These are phyloP conservation scores for Anniella stebbinsi DNA, from an alignment of 2,797 vertebrate genomes.

Conservation along the genomic window DNA sequence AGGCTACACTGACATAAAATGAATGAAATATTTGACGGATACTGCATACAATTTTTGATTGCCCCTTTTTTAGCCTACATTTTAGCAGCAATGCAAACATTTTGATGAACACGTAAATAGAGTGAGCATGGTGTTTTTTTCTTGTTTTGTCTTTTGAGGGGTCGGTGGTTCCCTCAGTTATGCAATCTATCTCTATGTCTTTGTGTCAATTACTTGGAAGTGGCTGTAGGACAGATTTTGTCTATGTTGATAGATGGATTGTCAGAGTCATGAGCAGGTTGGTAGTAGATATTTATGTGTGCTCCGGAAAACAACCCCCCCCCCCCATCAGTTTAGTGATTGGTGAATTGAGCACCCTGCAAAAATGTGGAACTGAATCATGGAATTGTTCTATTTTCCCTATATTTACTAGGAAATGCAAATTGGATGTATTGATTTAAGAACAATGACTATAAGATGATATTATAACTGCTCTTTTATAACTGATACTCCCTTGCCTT, in stretches of 20 bases:
- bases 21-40: not conserved
- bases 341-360: conserved; percentile 54
- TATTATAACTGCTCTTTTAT: not conserved
- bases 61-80: conserved; percentile 15
- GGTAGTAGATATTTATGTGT: conserved; percentile 63
- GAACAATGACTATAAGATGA: conserved; percentile 32
- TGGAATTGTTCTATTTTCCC: not conserved
- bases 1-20: not conserved
- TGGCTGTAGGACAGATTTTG: conserved; percentile 65
- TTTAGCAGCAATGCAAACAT: conserved; percentile 29
- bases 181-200: conserved; percentile 66
- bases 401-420: not conserved
- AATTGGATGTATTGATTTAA: not conserved
- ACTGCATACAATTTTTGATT: conserved; percentile 3
- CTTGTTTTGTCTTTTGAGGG: conserved; percentile 5
- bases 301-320: conserved; percentile 2
- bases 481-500: not conserved
- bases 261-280: conserved; percentile 63
- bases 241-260: conserved; percentile 66
- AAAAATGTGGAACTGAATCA: conserved; percentile 12
- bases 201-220: conserved; percentile 67
- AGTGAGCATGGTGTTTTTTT: conserved; percentile 57
- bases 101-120: conserved; percentile 40
- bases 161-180: conserved; percentile 57
- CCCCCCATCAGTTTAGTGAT: conserved; percentile 30